phyloP scores from a whole-genome alignment of 2,113 vertebrate species.

The Passer montanus region DNA sequence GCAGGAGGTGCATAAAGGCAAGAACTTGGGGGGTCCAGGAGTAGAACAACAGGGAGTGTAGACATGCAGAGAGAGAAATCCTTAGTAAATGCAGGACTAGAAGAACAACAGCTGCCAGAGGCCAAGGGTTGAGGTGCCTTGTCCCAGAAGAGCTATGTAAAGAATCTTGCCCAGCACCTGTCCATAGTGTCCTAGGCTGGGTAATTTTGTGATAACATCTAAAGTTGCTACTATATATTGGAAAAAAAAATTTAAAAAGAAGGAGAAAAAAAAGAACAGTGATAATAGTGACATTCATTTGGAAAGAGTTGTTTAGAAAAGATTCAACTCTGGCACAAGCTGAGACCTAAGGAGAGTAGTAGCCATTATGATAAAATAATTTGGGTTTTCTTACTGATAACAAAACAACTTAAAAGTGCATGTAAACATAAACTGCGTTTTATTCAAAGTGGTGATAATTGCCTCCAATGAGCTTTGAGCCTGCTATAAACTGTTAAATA shows the following conservation, averaged over 20 bases:
- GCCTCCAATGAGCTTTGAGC: neutral
- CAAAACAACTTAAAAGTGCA: neutral
- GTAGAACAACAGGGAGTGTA: neutral
- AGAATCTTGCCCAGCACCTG: slow-evolving; percentile 13
- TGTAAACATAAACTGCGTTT: neutral
- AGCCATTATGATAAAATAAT: neutral
- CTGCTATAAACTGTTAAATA: neutral
- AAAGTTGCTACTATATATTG: neutral
- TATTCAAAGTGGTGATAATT: neutral
- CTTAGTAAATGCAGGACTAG: neutral
- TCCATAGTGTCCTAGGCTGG: neutral
- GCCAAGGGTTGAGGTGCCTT: neutral
- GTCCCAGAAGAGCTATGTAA: slow-evolving; percentile 3
- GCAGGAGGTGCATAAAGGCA: neutral
- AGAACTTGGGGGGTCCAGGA: neutral
- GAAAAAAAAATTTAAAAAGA: too few species aligned
- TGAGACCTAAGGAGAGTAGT: neutral
- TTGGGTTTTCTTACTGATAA: accelerated
- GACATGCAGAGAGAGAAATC: neutral
- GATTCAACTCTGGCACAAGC: neutral
- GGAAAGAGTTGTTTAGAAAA: neutral
- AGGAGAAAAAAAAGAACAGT: neutral
- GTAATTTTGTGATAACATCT: neutral
- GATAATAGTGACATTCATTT: neutral
- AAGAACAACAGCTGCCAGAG: slow-evolving; percentile 11